Evolutionary conservation across 1,140 invertebrate genomes (phyloP), one percentile per base, ranked within the genome.

Genomic region (Drosophila varians): DNA sequence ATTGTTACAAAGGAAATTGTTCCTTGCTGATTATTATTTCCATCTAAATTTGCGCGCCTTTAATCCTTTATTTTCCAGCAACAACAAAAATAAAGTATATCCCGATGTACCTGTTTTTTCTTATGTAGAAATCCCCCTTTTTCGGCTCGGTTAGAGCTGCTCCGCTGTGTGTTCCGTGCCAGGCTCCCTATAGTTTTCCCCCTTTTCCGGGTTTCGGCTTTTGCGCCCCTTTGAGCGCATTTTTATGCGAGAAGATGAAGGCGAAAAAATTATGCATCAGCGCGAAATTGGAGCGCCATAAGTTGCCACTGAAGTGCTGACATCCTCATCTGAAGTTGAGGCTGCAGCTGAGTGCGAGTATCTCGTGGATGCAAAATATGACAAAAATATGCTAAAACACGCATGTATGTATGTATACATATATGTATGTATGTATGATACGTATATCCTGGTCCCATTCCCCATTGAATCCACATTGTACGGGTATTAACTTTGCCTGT

Each of bases 211-310:
- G 68, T 75, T 68, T 68, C 38, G 73, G 58, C 48, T 80, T 80
- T 79, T 76, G 60, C 77, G 73, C 76, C 80, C 74, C 69, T 87
- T 86, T 86, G 82, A 86, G 80, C 82, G 77, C 77, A 87, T 86
- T 87, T 86, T 86, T 77, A 87, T 87, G 82, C 82, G 66, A 77
- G 57, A 73, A 71, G 58, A 71, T 64, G 51, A 65, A 56, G 57
- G 49, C 51, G 60, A 61, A 74, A 88, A 87, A 86, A 87, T 87
- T 87, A 87, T 87, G 82, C 82, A 87, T 87, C 83, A 82, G 77
- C 82, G 77, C 82, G 74, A 87, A 87, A 87, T 87, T 87, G 82
- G 82, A 87, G 82, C 82, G 82, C 72, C 74, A 87, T 87, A 87
- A 87, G 82, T 87, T 83, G 76, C 65, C 69, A 82, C 69, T 87